A percentile compares a stretch with the other conserved stretches of the same genome.
Conservation (phyloP, 2,888 invertebrate species). For the Achlya flavicornis region DNA sequence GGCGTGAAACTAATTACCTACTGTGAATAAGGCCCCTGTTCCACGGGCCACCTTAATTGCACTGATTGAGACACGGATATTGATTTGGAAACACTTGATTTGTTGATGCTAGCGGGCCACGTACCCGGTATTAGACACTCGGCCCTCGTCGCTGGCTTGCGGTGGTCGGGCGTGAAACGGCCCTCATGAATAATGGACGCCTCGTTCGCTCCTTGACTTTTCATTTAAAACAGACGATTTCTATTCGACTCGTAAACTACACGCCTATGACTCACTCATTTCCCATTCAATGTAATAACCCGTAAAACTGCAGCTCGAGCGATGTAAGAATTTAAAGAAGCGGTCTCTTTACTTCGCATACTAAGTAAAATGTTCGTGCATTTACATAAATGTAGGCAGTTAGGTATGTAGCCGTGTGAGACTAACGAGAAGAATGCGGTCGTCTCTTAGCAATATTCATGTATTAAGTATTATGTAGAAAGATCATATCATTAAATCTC, state of each 20-base stretch:
- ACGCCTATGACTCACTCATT: constrained; percentile 81
- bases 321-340: constrained; percentile 73
- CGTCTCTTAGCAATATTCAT: constrained; percentile 26
- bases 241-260: constrained; percentile 80
- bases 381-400: constrained; percentile 24
- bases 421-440: constrained; percentile 2
- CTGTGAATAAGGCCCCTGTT: constrained; percentile 61
- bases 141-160: constrained; percentile 36
- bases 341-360: constrained; percentile 60
- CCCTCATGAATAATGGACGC: constrained; percentile 80
- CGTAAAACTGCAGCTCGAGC: constrained; percentile 76
- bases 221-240: constrained; percentile 82
- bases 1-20: constrained; percentile 76
- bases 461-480: constrained; percentile 45
- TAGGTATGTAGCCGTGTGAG: constrained; percentile 17
- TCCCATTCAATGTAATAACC: constrained; percentile 78
- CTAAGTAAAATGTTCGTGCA: constrained; percentile 46
- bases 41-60: constrained; percentile 73
- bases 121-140: constrained; percentile 23
- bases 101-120: constrained; percentile 42
- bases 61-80: constrained; percentile 83
- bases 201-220: constrained; percentile 79
- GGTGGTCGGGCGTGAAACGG: constrained; percentile 67
- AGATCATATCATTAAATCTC: constrained; percentile 71
- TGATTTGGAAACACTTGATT: constrained; percentile 76